phyloP scores from a whole-genome alignment of 2,113 vertebrate genomes.

The Solenodon paradoxus region DNA sequence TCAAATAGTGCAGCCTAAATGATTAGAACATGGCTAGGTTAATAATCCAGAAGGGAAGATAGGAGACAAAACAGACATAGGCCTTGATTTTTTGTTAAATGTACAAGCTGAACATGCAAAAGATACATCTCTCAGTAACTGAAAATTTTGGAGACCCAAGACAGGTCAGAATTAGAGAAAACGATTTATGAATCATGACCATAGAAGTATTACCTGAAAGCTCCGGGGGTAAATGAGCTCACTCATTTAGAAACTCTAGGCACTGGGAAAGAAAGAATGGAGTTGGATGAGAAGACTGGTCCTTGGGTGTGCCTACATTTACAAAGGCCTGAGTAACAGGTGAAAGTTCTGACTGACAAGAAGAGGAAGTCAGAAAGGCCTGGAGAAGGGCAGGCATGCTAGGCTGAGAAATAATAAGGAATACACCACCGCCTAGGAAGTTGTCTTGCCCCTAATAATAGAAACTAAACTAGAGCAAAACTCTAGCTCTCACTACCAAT shows the following conservation, averaged over 20 bases:
- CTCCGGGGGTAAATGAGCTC: not conserved
- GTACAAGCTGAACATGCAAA: not conserved
- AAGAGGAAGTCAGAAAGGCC: rapidly evolving
- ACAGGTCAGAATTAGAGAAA: not conserved
- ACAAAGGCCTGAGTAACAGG: not conserved
- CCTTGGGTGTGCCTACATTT: not conserved
- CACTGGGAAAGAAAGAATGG: not conserved
- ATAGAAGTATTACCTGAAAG: not conserved
- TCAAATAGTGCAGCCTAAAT: not conserved
- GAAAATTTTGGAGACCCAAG: not conserved
- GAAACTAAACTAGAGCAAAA: not conserved
- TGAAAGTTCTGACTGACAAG: not conserved
- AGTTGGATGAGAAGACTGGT: not conserved
- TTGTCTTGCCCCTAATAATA: not conserved
- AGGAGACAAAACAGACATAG: not conserved
- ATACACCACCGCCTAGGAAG: not conserved
- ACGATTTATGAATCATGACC: not conserved
- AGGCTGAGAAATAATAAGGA: not conserved
- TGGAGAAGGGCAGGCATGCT: not conserved
- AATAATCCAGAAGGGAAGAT: not conserved
- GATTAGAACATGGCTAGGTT: not conserved
- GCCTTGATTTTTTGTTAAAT: not conserved
- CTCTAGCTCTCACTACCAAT: not conserved
- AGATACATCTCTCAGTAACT: not conserved
- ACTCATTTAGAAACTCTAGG: too few species aligned